Conservation (phyloP, 2,797 vertebrate species). For the Onychomys torridus region DNA sequence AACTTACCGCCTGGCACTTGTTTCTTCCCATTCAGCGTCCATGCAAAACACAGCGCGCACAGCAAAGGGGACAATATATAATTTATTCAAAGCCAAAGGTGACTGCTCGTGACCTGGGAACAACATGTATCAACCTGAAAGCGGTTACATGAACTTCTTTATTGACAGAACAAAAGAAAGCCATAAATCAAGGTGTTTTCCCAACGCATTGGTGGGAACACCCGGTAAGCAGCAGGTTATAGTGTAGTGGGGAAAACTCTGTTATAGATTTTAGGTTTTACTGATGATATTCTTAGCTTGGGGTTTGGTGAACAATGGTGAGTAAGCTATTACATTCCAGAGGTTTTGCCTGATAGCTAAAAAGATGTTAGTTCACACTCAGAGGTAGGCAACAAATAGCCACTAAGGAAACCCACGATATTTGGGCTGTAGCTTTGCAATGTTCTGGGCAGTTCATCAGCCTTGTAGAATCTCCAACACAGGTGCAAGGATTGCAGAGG, state of each 20-base stretch:
- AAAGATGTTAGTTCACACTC: neutral
- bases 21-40: neutral
- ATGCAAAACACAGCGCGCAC: neutral
- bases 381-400: neutral
- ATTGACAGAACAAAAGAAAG: neutral
- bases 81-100: neutral
- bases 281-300: neutral
- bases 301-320: neutral
- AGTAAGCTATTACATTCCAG: neutral
- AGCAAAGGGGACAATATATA: neutral
- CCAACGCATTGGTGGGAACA: neutral
- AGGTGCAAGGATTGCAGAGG: neutral
- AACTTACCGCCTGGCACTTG: neutral
- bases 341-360: neutral
- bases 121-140: neutral
- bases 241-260: neutral
- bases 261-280: neutral
- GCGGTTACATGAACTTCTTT: neutral
- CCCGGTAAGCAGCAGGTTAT: neutral
- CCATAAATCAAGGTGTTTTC: neutral
- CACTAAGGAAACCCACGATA: too few species aligned
- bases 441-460: neutral
- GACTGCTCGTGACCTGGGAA: neutral
- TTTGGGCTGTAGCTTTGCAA: neutral
- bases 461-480: neutral